phyloP scores from a whole-genome alignment of 2,888 invertebrate genomes.

The Hoplodrina ambigua region DNA sequence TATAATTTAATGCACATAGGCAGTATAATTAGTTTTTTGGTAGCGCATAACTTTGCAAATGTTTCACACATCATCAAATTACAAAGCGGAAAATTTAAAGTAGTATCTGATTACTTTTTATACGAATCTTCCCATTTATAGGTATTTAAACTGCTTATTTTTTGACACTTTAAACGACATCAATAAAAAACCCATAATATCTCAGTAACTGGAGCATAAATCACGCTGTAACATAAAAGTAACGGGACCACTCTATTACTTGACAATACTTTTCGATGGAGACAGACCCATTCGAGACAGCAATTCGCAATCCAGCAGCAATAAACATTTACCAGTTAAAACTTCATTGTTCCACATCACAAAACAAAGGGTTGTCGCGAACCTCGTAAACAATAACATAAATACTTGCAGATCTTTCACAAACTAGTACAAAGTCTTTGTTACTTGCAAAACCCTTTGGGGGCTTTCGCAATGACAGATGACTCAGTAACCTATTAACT shows the following conservation, averaged over 20 bases:
- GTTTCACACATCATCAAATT: conserved; percentile 54
- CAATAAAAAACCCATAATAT: conserved; percentile 63
- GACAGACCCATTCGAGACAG: conserved; percentile 62
- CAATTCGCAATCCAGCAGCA: conserved; percentile 72
- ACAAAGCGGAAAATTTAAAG: conserved; percentile 40
- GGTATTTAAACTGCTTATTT: conserved; percentile 36
- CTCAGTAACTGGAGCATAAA: conserved; percentile 61
- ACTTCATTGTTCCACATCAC: conserved; percentile 70
- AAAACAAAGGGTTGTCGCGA: conserved; percentile 79
- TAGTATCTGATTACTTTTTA: conserved; percentile 49
- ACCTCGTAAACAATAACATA: conserved; percentile 76
- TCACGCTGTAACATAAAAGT: conserved; percentile 60
- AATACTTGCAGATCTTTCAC: conserved; percentile 75
- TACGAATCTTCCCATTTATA: conserved; percentile 43
- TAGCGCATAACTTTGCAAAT: conserved; percentile 22
- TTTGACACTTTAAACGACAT: conserved; percentile 53
- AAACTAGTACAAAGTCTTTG: conserved; percentile 71
- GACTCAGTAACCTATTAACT: conserved; percentile 76
- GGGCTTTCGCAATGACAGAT: conserved; percentile 77
- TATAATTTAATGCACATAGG: conserved; percentile 31
- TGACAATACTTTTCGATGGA: conserved; percentile 55
- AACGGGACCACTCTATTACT: conserved; percentile 55
- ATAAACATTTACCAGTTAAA: conserved; percentile 77
- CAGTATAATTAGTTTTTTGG: conserved; percentile 11
- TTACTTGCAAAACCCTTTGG: conserved; percentile 71